Evolutionary conservation across 2,797 vertebrate species (phyloP).

Genomic region (Cynodonichthys magdalenae): DNA sequence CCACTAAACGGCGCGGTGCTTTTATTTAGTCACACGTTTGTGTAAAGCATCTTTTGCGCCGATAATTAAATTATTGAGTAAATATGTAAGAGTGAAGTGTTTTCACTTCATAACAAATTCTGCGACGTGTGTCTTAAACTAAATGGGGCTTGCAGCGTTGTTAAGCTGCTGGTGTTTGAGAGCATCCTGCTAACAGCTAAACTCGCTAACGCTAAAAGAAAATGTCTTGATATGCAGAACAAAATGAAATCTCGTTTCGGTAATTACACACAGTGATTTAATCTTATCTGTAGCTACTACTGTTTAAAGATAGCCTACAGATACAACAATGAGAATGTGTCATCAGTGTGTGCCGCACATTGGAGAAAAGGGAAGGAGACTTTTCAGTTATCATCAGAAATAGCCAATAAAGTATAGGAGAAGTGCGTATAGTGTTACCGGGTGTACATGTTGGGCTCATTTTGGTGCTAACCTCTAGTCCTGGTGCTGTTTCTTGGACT

Average conservation of each 20-base stretch:
- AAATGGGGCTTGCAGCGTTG: slow-evolving; percentile 2
- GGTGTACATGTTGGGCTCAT: not conserved
- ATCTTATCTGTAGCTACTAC: not conserved
- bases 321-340: too few relatives aligned
- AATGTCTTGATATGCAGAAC: not conserved
- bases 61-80: rapidly evolving
- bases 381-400: too few relatives aligned
- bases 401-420: not conserved
- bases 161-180: slow-evolving; percentile 19
- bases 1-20: not conserved
- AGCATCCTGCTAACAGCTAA: slow-evolving; percentile 29
- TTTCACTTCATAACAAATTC: not conserved
- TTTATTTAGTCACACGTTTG: rapidly evolving
- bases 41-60: rapidly evolving
- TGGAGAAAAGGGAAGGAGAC: too few relatives aligned
- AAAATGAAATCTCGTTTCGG: not conserved
- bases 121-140: slow-evolving; percentile 28
- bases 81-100: rapidly evolving
- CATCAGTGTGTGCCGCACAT: too few relatives aligned
- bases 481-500: not conserved
- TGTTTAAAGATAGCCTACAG: too few relatives aligned
- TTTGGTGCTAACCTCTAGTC: not conserved
- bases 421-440: not conserved
- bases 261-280: not conserved
- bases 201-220: not conserved